Evolutionary conservation across 2,888 invertebrate species (phyloP).

Genomic region (Tethea ocularis): DNA sequence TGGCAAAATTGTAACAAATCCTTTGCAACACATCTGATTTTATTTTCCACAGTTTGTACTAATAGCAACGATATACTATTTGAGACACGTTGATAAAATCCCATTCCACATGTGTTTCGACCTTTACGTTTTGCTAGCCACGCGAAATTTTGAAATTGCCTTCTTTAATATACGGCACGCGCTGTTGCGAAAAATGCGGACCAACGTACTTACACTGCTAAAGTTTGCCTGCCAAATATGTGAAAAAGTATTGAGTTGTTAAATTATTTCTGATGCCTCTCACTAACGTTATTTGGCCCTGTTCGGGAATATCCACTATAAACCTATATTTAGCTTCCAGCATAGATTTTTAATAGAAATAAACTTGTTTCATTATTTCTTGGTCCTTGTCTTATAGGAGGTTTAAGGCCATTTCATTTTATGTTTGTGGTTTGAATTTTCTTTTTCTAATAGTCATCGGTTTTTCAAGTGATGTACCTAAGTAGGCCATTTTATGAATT

Average conservation of each 20-base stretch:
- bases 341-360: too few species aligned
- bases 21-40: too few species aligned
- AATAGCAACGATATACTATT: neutral
- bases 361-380: too few species aligned
- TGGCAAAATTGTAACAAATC: neutral
- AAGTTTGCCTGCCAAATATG: constrained; percentile 26
- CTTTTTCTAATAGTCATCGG: too few species aligned
- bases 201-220: constrained; percentile 28
- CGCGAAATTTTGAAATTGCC: constrained; percentile 46
- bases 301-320: too few species aligned
- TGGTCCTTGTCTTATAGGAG: too few species aligned
- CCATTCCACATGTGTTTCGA: constrained; percentile 9
- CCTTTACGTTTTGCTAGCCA: constrained; percentile 38
- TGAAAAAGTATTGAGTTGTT: constrained; percentile 17
- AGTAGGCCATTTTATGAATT: neutral
- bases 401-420: too few species aligned
- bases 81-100: neutral
- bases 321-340: too few species aligned
- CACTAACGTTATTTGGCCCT: neutral
- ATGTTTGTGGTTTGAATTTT: too few species aligned
- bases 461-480: too few species aligned
- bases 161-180: constrained; percentile 55
- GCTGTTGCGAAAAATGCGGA: constrained; percentile 42
- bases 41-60: neutral
- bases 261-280: neutral